phyloP scores from a whole-genome alignment of 2,113 vertebrate species.

The Osmerus eperlanus region DNA sequence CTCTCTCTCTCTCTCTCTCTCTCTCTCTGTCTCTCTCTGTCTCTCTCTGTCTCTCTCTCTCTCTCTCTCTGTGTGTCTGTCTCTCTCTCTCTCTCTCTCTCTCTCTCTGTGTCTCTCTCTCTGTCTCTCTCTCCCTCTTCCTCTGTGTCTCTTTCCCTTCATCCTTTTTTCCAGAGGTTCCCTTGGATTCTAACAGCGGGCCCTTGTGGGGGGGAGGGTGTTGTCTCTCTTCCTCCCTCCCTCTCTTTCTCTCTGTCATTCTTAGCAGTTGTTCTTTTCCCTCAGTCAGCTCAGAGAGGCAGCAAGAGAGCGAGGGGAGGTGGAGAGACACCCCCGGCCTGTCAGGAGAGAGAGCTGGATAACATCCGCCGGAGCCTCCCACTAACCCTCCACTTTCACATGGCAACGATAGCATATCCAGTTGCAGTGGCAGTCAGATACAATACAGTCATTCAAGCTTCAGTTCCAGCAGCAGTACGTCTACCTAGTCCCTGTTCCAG shows the following conservation, averaged over 20 bases:
- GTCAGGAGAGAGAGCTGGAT: neutral
- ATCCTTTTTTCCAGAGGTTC: slow-evolving; percentile 30
- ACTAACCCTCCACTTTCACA: too few relatives aligned
- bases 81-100: slow-evolving; percentile 30
- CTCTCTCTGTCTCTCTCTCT: neutral
- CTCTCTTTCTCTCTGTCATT: slow-evolving; percentile 8
- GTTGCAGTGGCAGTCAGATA: too few relatives aligned
- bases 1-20: slow-evolving; percentile 37
- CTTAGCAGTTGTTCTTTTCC: neutral
- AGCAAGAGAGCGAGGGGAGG: too few relatives aligned
- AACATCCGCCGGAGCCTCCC: neutral
- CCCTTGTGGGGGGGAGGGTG: slow-evolving; percentile 43
- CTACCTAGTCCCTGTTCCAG: too few relatives aligned
- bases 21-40: too few relatives aligned
- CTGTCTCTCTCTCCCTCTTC: neutral
- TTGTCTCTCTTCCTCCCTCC: slow-evolving; percentile 7
- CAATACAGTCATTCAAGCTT: too few relatives aligned
- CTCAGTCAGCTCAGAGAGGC: too few relatives aligned
- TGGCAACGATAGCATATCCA: too few relatives aligned
- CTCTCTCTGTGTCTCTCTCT: neutral
- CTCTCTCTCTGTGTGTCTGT: slow-evolving; percentile 12
- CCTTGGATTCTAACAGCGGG: slow-evolving; percentile 27
- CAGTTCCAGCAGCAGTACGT: too few relatives aligned
- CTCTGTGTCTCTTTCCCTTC: slow-evolving; percentile 7
- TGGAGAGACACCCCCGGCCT: too few relatives aligned